Evolutionary conservation across 1,140 invertebrate species (phyloP), one percentile per base, ranked within the genome.

Genomic region (Camponotus floridanus): DNA sequence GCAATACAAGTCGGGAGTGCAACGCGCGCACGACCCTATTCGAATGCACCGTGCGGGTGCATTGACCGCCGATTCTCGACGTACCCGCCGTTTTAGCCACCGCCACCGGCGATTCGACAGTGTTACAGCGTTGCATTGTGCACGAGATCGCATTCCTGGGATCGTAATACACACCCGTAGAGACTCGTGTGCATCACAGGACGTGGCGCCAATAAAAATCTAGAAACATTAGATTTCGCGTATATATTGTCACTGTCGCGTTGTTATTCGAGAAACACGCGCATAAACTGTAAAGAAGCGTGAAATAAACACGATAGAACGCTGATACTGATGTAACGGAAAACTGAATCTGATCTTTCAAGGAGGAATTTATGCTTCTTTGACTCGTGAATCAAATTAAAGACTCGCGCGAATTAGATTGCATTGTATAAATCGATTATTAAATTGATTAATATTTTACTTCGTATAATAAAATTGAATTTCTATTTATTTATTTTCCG

Each of bases 51-150:
- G 64, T 42, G 57, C 68, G 79, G 31, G 79, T 83, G 79, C 79
- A 83, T 83, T 74, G 79, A 83, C 79, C 79, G 79, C 79, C 48
- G 39, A 83, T 83, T 83, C 79, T 55, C 79, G 55, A 73, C 67
- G 73, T 83, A 83, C 55, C 36, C 48, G 48, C 21, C 36, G 79
- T 42, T 80, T 80, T 70, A 70, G 78, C 65, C 78, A 70, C 36
- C 64, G 64, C 15, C 33, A 55, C 13, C 79, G 36, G n/a, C 42
- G 68, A 83, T 83, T 81, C 67, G 67, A 73, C 79, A 59, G 39
- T 51, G 78, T 81, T 71, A 55, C 67, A 36, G 36, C 39, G 51
- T 15, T 76, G 48, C 36, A 59, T 59, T 51, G 67, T 51, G 64
- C 48, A 39, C 33, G 78, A 80, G 31, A 70, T 21, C 36, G 21